Evolutionary conservation across 2,888 invertebrate species (phyloP), one percentile per base, ranked within the genome.

Genomic region (Drosophila testacea): DNA sequence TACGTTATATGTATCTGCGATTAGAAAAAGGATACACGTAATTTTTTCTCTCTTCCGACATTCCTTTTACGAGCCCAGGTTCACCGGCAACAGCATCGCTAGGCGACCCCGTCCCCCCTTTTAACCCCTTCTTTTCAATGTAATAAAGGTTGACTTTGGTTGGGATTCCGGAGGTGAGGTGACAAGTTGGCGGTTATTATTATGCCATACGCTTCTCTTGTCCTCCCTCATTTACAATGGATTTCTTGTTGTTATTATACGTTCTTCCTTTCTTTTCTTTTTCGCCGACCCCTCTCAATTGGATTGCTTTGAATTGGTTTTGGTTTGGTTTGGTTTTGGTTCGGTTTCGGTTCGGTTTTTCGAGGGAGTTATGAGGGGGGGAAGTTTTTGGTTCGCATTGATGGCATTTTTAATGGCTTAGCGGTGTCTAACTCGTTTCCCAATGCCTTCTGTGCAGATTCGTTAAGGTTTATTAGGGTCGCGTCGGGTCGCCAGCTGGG

Each of bases 11-110:
- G 80, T 81, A 66, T 66, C 67, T 72, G 69, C 85, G 83, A 84
- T 84, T 84, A 84, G 88, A 87, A 87, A 84, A 84, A 87, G 83
- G 83, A 84, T 87, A 84, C 89, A 84, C 83, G 83, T 84, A 83
- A 89, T 83, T 88, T 83, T 83, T 68, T 60, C 34, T 32, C 42
- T 52, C 77, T 69, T 83, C 73, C 78, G 64, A 68, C 72, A 72
- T 88, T 72, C 67, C 69, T 74, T 88, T 88, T 85, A 88, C 81
- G 81, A 86, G 69, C 61, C 42, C 36, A 22, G 34, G 22, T 34
- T 10, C 42, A 36, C 56, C 46, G n/a, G 16, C 46, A 11, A 11
- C 56, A 28, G 7, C 30, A 32, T 27, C 46, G 30, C 57, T 57
- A 30, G 57, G 38, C 30, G 32, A 59, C 47, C 38, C 41, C 27